Conservation (phyloP, 2,797 vertebrate genomes). For the Notoglanidium macrostoma region DNA sequence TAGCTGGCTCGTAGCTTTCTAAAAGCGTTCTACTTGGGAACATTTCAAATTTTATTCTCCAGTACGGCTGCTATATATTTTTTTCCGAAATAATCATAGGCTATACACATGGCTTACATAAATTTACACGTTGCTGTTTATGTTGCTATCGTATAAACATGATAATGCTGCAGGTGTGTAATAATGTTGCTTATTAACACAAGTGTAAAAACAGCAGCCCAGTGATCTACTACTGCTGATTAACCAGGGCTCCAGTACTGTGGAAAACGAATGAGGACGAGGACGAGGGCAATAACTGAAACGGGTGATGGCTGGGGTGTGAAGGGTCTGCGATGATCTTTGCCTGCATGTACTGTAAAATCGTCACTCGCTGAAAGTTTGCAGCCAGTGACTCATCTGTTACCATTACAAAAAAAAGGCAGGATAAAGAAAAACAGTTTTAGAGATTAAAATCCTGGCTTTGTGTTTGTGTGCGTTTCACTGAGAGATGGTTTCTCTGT, state of each 20-base stretch:
- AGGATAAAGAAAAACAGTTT: background rate
- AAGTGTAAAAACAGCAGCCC: background rate
- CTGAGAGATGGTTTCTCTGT: background rate
- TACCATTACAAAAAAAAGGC: background rate
- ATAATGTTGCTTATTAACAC: background rate
- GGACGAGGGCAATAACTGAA: background rate
- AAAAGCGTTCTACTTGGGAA: background rate
- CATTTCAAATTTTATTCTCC: too few relatives aligned
- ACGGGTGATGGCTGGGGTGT: background rate
- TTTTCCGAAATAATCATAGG: too few relatives aligned
- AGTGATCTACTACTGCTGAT: background rate
- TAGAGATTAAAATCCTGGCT: conserved; percentile 11
- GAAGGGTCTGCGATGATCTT: background rate
- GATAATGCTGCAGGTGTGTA: background rate
- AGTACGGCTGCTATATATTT: too few relatives aligned
- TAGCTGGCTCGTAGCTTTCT: background rate
- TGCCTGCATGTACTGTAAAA: too few relatives aligned
- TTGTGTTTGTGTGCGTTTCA: conserved; percentile 34
- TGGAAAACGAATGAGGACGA: background rate
- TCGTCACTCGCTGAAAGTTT: background rate
- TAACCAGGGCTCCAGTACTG: background rate
- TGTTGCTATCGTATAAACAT: background rate
- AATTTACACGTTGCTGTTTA: too few relatives aligned
- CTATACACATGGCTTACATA: too few relatives aligned
- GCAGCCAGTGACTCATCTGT: background rate